Base-by-base conservation (phyloP, 2,888 invertebrate genomes). In the Sphecodes monilicornis region DNA sequence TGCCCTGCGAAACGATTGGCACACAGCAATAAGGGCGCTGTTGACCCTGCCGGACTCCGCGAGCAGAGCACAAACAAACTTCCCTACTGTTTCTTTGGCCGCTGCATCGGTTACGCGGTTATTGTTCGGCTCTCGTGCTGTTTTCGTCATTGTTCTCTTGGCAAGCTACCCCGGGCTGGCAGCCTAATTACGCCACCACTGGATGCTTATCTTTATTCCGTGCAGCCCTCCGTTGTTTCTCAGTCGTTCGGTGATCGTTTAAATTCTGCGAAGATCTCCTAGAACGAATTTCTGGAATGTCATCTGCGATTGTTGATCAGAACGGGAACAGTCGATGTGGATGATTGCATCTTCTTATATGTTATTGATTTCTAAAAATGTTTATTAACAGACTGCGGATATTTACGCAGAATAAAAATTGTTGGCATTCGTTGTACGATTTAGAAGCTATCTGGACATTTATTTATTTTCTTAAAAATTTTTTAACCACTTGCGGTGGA, bases 1-100 rank as follows among this genome's bases (percentile, higher is more conserved):
- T 66, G 66, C 10, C 10, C 66, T 36, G 66, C 36, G 66, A 66
- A 36, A 66, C n/a, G 66, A 66, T 66, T 36, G 66, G 66, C 66
- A 36, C 36, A 66, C 36, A 11, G 66, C 36, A 36, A 66, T 66
- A 66, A 66, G 66, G 32, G 11, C 57, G 1, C 41, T 41, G 26
- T 41, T 41, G 57, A 36, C 41, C 41, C 60, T 41, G 57, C 29
- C 39, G 26, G 54, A 41, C 69, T 68, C 39, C 50, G 29, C 39
- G 68, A 39, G 68, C 18, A 22, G 26, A 29, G 57, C 57, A 29
- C 73, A 60, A 73, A 60, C 60, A 60, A 60, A 11, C 57, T 60
- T 41, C 57, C 57, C n/a, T 26, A 18, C 18, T 1, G 26, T 39
- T 66, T 39, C n/a, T 66, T 66, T 64, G 32, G 32, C 57, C 32